Evolutionary conservation across 2,888 invertebrate species (phyloP), one percentile per base, ranked within the genome.

Genomic region (Mesopsocus fuscifrons): DNA sequence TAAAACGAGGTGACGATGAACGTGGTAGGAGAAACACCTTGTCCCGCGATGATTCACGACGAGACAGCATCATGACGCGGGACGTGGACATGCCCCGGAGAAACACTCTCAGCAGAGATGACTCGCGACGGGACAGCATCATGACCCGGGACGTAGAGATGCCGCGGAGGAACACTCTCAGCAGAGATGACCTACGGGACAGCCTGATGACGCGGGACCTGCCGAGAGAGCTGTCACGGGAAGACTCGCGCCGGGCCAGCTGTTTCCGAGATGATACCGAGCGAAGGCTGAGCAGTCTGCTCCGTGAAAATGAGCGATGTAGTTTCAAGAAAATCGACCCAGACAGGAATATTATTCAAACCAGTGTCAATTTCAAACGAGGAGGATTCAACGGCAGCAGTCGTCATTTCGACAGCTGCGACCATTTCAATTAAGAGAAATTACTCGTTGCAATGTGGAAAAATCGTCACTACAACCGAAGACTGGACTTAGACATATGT

Each of bases 221-320:
- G n/a, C n/a, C n/a, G n/a, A n/a, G n/a, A n/a, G n/a, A n/a, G n/a
- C n/a, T n/a, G n/a, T n/a, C n/a, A n/a, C 26, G 11, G 26, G 26
- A 26, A 26, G 26, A 26, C 26, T 9, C 26, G 11, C 26, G 26
- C 11, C 26, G 26, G 8, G 11, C 8, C 26, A 26, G 26, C 11
- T 6, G 6, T 26, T 17, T 13, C 5, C 15, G 21, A 6, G 21
- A 38, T 20, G 17, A 38, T 20, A 21, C 17, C 4, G 33, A 33
- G 33, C 3, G 38, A 5, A 9, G 17, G 15, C 15, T 34, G 17
- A 38, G 20, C 20, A 18, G 18, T 5, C 21, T 5, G 3, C 16
- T 9, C 3, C 15, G 38, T 3, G 38, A 38, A 38, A 38, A 38
- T 20, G 38, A 38, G 21, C 15, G 21, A 17, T 16, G 38, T 20